Percentiles rank a stretch among this genome's conserved stretches.
phyloP scores from a whole-genome alignment of 1,140 invertebrate species.

The Ceratosolen solmsi region DNA sequence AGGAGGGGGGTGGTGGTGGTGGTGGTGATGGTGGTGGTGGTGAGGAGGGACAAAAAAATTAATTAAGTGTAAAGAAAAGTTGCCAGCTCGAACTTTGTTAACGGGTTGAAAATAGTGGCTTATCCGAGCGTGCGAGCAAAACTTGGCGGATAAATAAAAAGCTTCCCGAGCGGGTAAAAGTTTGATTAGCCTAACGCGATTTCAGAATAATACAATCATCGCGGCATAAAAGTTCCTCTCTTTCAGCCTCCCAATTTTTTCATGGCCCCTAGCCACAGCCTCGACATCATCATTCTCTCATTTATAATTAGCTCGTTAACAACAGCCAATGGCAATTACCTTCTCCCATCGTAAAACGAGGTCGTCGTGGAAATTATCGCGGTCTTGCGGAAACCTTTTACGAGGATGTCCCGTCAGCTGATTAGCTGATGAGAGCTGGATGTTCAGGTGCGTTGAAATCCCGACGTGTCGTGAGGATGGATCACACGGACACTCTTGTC shows the following conservation, averaged over 20 bases:
- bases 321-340: no score
- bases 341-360: background rate
- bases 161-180: background rate
- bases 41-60: background rate
- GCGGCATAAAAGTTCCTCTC: background rate
- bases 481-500: no score
- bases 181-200: background rate
- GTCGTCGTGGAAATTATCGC: background rate
- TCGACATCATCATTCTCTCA: background rate
- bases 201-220: background rate
- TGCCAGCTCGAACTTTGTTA: background rate
- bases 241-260: background rate
- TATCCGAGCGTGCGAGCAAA: background rate
- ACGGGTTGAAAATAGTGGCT: background rate
- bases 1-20: background rate
- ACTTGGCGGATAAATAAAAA: slow-evolving; percentile 1
- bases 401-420: background rate
- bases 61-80: slow-evolving; percentile 14
- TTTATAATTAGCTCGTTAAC: no score
- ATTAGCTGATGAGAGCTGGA: no score
- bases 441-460: no score
- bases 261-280: background rate
- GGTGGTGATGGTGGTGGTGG: no score
- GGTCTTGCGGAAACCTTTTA: background rate
- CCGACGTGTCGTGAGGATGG: no score